Evolutionary conservation across 1,140 invertebrate species (phyloP).

Genomic region (Odontomachus brunneus): DNA sequence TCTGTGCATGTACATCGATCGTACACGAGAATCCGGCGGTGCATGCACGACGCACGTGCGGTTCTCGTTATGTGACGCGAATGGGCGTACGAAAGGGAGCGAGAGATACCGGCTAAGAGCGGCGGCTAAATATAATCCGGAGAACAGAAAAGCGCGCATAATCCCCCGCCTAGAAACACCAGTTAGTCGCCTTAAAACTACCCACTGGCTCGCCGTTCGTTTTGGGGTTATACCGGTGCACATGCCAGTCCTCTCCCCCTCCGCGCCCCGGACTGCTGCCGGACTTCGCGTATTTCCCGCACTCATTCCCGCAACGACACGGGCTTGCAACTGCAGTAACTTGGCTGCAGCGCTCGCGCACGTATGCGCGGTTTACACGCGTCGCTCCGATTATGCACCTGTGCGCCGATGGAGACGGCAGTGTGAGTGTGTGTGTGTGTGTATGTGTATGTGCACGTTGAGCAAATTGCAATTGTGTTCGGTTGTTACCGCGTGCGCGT

Average conservation of each 20-base stretch:
- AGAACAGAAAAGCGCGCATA: conserved; percentile 71
- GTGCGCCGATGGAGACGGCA: too few relatives aligned
- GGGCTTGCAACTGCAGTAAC: conserved; percentile 39
- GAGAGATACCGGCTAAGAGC: conserved; percentile 44
- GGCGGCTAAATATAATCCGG: conserved; percentile 75
- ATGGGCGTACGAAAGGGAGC: conserved; percentile 36
- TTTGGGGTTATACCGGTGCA: conserved; percentile 51
- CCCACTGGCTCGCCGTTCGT: conserved; percentile 31
- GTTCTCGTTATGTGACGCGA: conserved; percentile 46
- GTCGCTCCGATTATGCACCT: background rate
- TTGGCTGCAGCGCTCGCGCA: conserved; percentile 43
- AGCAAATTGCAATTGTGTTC: too few relatives aligned
- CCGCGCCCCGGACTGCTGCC: background rate
- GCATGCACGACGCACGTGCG: conserved; percentile 44
- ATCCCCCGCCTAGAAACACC: conserved; percentile 72
- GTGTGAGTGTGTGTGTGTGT: background rate
- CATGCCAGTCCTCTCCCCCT: conserved; percentile 2
- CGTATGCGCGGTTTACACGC: conserved; percentile 43
- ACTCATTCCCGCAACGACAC: conserved; percentile 53
- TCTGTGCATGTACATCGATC: background rate
- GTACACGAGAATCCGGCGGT: background rate
- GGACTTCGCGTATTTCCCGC: conserved; percentile 33
- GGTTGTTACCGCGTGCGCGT: too few relatives aligned
- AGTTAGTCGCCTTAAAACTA: conserved; percentile 51
- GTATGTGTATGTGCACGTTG: background rate